Conservation (phyloP, 2,888 invertebrate genomes). For the Nomada goodeniana region DNA sequence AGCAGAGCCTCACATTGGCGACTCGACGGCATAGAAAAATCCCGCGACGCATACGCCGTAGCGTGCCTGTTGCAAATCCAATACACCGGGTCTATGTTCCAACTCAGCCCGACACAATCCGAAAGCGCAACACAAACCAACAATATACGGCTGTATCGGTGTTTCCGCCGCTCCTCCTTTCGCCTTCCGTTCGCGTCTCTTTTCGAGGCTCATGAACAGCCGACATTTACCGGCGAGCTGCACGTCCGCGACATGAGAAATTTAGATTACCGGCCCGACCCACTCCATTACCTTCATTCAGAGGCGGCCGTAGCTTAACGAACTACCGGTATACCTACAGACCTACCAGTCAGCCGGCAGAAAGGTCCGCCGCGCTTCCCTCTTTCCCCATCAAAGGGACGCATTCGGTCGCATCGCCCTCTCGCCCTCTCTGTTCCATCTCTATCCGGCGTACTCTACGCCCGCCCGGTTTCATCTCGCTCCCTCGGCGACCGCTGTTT, state of each 20-base stretch:
- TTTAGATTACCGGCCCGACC: constrained; percentile 71
- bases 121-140: not conserved
- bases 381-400: constrained; percentile 57
- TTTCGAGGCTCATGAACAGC: constrained; percentile 33
- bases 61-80: not conserved
- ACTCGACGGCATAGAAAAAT: too few species aligned
- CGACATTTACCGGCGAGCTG: constrained; percentile 49
- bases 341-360: constrained; percentile 49
- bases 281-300: constrained; percentile 72
- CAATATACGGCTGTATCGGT: not conserved
- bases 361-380: constrained; percentile 50
- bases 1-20: too few species aligned
- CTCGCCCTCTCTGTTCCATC: not conserved
- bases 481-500: not conserved
- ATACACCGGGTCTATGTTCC: not conserved
- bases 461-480: not conserved
- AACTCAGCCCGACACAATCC: not conserved
- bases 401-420: constrained; percentile 24
- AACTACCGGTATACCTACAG: constrained; percentile 64
- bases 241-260: constrained; percentile 69
- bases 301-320: constrained; percentile 70
- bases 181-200: constrained; percentile 29
- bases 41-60: too few species aligned
- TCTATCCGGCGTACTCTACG: not conserved
- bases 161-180: constrained; percentile 26